Evolutionary conservation across 2,113 vertebrate genomes (phyloP).

Genomic region (Calonectris borealis): DNA sequence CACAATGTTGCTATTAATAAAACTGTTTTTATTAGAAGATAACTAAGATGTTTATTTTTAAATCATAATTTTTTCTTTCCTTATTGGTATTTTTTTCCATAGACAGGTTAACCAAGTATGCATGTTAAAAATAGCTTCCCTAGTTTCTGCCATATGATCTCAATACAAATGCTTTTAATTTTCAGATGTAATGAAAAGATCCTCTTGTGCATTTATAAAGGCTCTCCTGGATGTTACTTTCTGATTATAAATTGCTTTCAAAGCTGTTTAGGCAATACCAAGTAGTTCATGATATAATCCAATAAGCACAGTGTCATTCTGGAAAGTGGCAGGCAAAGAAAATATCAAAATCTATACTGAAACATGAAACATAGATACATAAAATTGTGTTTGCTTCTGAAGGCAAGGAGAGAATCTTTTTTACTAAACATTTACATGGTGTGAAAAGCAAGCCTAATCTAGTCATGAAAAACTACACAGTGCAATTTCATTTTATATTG

Average conservation of each 20-base stretch:
- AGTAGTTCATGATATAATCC: background rate
- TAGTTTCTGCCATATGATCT: background rate
- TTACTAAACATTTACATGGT: background rate
- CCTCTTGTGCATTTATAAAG: background rate
- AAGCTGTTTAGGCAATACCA: background rate
- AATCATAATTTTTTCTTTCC: background rate
- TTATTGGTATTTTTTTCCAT: background rate
- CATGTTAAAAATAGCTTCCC: background rate
- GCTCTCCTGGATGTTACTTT: background rate
- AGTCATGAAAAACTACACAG: background rate
- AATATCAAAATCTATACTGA: background rate
- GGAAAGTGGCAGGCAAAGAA: background rate
- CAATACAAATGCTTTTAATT: slow-evolving; percentile 8
- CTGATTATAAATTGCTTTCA: background rate
- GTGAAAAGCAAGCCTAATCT: background rate
- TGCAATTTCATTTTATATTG: background rate
- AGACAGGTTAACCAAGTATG: background rate
- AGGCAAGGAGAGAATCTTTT: background rate
- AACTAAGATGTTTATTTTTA: background rate
- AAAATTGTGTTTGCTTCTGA: background rate
- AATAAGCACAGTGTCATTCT: background rate
- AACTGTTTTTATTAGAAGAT: background rate
- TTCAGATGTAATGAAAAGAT: background rate
- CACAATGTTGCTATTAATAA: background rate
- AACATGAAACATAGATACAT: background rate